Evolutionary conservation across 2,888 invertebrate species (phyloP).

Genomic region (Cyclophora punctaria): DNA sequence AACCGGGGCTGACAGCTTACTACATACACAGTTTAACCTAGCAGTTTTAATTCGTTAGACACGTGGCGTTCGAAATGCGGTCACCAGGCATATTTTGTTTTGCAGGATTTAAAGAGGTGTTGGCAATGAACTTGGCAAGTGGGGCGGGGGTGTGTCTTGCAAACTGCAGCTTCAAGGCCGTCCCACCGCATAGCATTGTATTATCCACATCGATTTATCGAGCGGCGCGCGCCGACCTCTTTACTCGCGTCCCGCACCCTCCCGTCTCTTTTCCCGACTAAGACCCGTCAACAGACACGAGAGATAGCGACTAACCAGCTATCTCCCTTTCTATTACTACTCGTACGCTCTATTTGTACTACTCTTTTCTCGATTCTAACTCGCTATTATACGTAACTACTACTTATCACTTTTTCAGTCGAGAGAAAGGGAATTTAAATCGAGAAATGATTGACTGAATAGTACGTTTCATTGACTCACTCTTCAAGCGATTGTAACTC

Average conservation of each 20-base stretch:
- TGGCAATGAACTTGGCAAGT: conserved; percentile 69
- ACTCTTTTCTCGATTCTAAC: too few relatives aligned
- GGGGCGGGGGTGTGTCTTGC: conserved; percentile 68
- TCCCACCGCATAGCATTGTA: conserved; percentile 59
- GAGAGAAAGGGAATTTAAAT: too few relatives aligned
- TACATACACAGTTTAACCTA: too few relatives aligned
- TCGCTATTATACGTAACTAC: too few relatives aligned
- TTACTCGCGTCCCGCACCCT: conserved; percentile 33
- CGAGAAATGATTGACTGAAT: too few relatives aligned
- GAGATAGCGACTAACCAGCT: conserved; percentile 10
- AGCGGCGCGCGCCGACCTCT: conserved; percentile 67
- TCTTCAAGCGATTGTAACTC: too few relatives aligned
- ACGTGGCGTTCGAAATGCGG: conserved; percentile 12
- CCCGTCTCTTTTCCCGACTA: conserved; percentile 37
- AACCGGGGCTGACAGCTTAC: too few relatives aligned
- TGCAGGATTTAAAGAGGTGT: conserved; percentile 34
- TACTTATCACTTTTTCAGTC: too few relatives aligned
- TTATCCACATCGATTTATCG: conserved; percentile 70
- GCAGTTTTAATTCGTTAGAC: conserved; percentile 7
- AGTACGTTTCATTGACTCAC: too few relatives aligned
- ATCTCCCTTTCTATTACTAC: too few relatives aligned
- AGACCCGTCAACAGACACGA: conserved; percentile 25
- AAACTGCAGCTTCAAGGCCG: conserved; percentile 66
- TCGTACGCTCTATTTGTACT: too few relatives aligned
- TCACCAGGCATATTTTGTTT: conserved; percentile 26